Base-by-base conservation (phyloP, 2,888 invertebrate genomes). In the Shargacucullia verbasci region DNA sequence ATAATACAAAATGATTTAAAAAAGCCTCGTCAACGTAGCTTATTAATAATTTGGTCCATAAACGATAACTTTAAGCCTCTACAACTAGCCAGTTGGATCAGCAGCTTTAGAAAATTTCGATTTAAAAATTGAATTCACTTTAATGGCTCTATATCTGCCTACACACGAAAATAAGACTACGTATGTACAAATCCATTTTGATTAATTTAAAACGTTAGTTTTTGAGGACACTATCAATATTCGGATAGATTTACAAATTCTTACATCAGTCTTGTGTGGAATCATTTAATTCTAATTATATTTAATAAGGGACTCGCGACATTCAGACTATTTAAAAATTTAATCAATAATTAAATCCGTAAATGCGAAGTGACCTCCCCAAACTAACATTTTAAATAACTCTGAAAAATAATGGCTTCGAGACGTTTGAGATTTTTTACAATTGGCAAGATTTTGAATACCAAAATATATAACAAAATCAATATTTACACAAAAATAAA, bases 21-120 rank as follows among this genome's bases (percentile, higher is more conserved):
- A 48, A 48, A 74, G 69, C 78, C 70, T 74, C 78, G 20, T 56
- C 33, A 57, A 39, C 37, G 59, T 59, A 47, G 13, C 14, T 38
- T 54, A 53, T 25, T 15, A 47, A 34, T 53, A 62, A 66, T n/a
- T 64, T 73, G 61, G 59, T 65, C 61, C 72, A 65, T 70, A 67
- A 1, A 48, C 14, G 5, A 50, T 37, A 59, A 62, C 11, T 38
- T 48, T 49, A 62, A 76, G 76, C 76, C 76, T 76, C 76, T 64
- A 14, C 39, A 57, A 64, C 48, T 76, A 74, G 74, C 76, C 46
- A 25, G 33, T 56, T 47, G 27, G 7, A n/a, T 37, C 1, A 1
- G 15, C 52, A 57, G 34, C 47, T 29, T 14, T 4, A 20, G 2
- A 20, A 20, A 20, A 20, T n/a, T n/a, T n/a, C n/a, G n/a, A n/a